phyloP scores from a whole-genome alignment of 2,113 vertebrate genomes.

The Meriones unguiculatus region DNA sequence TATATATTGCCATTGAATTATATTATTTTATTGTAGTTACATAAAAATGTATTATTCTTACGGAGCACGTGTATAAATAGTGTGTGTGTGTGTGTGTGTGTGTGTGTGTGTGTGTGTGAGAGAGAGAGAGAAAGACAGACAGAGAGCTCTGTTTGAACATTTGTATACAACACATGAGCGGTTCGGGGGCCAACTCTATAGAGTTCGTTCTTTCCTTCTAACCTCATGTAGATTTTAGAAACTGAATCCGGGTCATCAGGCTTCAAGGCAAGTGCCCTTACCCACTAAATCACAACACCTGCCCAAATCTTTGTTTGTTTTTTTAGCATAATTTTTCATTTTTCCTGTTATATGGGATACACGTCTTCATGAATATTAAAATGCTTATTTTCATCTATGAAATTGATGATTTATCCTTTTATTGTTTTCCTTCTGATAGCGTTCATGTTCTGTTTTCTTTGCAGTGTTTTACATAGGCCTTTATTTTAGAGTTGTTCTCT shows the following conservation, averaged over 20 bases:
- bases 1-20: not conserved
- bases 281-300: too few species aligned
- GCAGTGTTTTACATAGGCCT: not conserved
- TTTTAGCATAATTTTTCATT: not conserved
- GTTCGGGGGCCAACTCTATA: not conserved
- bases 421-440: not conserved
- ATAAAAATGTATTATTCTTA: not conserved
- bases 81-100: not conserved
- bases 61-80: too few species aligned
- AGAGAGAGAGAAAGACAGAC: not conserved
- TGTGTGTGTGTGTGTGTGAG: not conserved
- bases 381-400: not conserved
- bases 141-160: not conserved
- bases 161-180: not conserved
- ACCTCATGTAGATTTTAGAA: not conserved
- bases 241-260: not conserved
- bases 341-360: not conserved
- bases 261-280: not conserved
- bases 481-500: not conserved
- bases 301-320: not conserved
- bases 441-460: not conserved
- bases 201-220: not conserved
- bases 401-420: not conserved
- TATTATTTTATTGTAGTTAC: not conserved
- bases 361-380: constrained; percentile 23